Percentiles rank a stretch among this genome's conserved stretches.
Evolutionary conservation across 1,140 invertebrate genomes (phyloP).

Genomic region (Aphis craccivora): DNA sequence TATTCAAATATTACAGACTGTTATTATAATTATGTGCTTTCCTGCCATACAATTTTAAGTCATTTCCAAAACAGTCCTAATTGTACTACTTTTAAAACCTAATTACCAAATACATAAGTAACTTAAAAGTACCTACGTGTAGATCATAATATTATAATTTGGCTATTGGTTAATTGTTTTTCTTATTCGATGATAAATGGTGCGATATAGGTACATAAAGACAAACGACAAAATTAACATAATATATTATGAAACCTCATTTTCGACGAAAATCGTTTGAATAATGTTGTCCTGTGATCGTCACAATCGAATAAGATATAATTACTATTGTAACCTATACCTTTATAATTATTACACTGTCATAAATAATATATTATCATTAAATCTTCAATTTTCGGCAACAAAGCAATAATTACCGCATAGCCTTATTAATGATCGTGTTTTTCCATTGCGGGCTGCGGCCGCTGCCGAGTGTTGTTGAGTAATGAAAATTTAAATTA

Average conservation of each 20-base stretch:
- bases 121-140: no score
- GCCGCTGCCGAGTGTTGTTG: neutral
- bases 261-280: neutral
- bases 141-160: neutral
- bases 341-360: neutral
- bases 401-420: neutral
- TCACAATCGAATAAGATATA: neutral
- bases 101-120: neutral
- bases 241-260: neutral
- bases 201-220: neutral
- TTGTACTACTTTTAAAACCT: neutral
- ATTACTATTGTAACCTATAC: neutral
- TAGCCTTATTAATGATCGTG: neutral
- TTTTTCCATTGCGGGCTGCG: neutral
- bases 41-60: no score
- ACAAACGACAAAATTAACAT: neutral
- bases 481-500: neutral
- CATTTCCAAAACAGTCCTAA: neutral
- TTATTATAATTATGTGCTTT: no score
- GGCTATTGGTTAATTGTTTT: neutral
- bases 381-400: neutral
- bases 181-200: neutral
- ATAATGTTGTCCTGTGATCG: neutral
- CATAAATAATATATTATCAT: neutral
- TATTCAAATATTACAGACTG: no score